Evolutionary conservation across 1,140 invertebrate species (phyloP).

Genomic region (Cyclargus thomasi): DNA sequence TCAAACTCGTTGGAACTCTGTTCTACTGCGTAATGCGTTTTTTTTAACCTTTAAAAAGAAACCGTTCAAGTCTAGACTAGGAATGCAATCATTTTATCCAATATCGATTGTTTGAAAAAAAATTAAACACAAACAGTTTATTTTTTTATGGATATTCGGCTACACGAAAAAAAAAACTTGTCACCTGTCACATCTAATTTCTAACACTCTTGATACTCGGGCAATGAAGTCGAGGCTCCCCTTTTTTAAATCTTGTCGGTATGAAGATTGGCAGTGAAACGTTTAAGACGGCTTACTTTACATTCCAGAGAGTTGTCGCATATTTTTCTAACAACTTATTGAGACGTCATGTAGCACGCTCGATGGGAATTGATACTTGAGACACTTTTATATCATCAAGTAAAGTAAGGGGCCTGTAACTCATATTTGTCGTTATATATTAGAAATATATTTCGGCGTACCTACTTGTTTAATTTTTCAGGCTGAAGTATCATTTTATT

Average conservation of each 20-base stretch:
- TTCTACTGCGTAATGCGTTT: too few species aligned
- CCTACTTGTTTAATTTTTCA: too few species aligned
- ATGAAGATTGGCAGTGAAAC: slow-evolving; percentile 12
- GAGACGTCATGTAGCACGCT: slow-evolving; percentile 1
- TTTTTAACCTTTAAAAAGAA: too few species aligned
- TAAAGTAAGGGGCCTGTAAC: too few species aligned
- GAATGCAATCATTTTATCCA: too few species aligned
- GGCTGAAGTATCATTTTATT: too few species aligned
- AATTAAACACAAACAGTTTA: neutral
- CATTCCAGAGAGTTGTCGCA: slow-evolving; percentile 1
- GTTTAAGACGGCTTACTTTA: slow-evolving; percentile 8
- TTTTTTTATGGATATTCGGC: neutral
- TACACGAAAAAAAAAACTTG: neutral
- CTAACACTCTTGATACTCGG: neutral
- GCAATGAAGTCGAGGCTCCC: neutral
- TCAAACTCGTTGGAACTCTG: too few species aligned
- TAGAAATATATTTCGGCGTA: too few species aligned
- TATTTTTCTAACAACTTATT: slow-evolving; percentile 15
- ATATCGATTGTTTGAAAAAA: too few species aligned
- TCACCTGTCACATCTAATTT: neutral
- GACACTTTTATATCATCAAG: too few species aligned
- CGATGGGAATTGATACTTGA: neutral
- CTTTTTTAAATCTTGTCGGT: neutral
- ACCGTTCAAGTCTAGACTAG: too few species aligned
- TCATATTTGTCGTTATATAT: too few species aligned